Evolutionary conservation across 2,797 vertebrate species (phyloP).

Genomic region (Chromis chromis): DNA sequence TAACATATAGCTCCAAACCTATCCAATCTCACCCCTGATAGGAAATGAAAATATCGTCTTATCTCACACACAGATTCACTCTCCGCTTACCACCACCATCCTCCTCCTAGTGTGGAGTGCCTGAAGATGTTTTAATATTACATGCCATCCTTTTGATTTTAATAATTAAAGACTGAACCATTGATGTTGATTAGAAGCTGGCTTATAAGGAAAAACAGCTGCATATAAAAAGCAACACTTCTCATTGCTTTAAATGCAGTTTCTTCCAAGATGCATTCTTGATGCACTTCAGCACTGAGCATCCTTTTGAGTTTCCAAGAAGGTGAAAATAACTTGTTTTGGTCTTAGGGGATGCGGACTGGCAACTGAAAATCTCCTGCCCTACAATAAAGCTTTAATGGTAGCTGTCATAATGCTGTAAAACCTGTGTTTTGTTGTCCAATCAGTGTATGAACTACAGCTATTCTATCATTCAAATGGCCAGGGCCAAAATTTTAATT

Average conservation of each 20-base stretch:
- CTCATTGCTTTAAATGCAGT: conserved; percentile 53
- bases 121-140: conserved; percentile 85
- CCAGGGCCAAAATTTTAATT: conserved; percentile 4
- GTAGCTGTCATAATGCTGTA: conserved; percentile 30
- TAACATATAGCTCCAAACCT: conserved; percentile 31
- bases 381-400: conserved; percentile 22
- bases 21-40: conserved; percentile 51
- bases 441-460: conserved; percentile 2
- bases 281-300: conserved; percentile 39
- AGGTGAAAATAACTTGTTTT: conserved; percentile 42
- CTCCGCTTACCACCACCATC: conserved; percentile 30
- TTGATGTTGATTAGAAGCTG: conserved; percentile 81
- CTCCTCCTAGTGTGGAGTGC: conserved; percentile 65
- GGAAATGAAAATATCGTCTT: conserved; percentile 73
- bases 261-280: conserved; percentile 33
- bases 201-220: conserved; percentile 62
- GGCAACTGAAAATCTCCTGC: conserved; percentile 38
- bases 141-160: conserved; percentile 83
- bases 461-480: conserved; percentile 18
- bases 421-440: conserved; percentile 16
- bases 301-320: conserved; percentile 40
- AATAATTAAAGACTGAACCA: conserved; percentile 81
- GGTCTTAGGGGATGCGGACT: conserved; percentile 31
- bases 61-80: conserved; percentile 61
- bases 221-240: conserved; percentile 61